These are phyloP conservation scores for Dusona sp. DNA, from an alignment of 2,888 invertebrate genomes.

Conservation along the genomic window DNA sequence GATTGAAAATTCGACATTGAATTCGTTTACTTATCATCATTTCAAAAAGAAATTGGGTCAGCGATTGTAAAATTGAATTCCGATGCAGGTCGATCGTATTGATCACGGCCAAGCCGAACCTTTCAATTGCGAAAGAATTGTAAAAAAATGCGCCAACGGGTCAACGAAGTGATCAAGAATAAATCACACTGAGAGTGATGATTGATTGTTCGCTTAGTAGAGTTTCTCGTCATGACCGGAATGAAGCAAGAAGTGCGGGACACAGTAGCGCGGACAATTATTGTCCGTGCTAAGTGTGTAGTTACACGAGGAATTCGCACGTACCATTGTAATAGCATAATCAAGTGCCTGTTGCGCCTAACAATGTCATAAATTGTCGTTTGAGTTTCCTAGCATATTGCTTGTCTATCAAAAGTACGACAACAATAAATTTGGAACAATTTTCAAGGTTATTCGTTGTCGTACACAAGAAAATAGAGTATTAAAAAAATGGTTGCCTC, in stretches of 20 bases:
- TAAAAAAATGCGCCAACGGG: not conserved
- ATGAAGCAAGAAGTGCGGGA: not conserved
- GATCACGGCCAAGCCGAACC: not conserved
- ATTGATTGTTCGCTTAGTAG: conserved; percentile 12
- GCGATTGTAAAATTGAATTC: not conserved
- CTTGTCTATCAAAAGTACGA: not conserved
- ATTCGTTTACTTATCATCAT: not conserved
- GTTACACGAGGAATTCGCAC: no score
- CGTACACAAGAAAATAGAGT: not conserved
- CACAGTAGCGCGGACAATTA: conserved; percentile 20
- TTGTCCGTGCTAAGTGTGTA: no score
- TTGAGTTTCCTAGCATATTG: not conserved
- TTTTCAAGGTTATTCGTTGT: not conserved
- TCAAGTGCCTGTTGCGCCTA: not conserved
- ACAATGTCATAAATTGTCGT: not conserved
- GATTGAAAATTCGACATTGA: not conserved
- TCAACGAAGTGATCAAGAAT: conserved; percentile 2
- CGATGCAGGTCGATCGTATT: not conserved
- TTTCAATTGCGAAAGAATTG: not conserved
- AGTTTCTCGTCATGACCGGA: not conserved
- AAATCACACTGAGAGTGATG: conserved; percentile 16
- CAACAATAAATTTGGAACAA: not conserved
- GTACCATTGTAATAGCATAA: not conserved
- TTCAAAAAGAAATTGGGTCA: not conserved
- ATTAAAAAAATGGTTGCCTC: not conserved